Base-by-base conservation (phyloP, 2,797 vertebrate genomes). In the Dallia pectoralis region DNA sequence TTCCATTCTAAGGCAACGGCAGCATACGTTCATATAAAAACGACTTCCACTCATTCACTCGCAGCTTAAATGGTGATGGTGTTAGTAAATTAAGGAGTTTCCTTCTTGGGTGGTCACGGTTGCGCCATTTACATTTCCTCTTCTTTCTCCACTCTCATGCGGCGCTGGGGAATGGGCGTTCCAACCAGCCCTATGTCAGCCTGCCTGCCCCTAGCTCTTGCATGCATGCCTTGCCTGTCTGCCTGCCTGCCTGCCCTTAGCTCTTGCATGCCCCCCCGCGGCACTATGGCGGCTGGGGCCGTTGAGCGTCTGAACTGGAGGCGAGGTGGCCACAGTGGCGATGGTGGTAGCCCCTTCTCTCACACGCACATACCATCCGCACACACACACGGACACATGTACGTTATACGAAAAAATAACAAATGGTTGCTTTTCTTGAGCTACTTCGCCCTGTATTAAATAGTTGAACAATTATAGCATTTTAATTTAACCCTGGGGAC, bases 391-490 rank as follows among this genome's bases (percentile, higher is more conserved):
- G 66, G 53, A 66, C 65, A 65, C 68, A 61, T 48, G 29, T 30
- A 27, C 2, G 69, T 15, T n/a, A n/a, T n/a, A n/a, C 67, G 9
- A 59, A n/a, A 27, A 11, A 12, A 82, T 85, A 84, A 79, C 76
- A 83, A 86, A 73, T 87, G 89, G 90, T 90, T 90, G 88, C 88
- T 88, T 89, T 86, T 80, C 84, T 85, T 89, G 88, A 90, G 87
- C 90, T 86, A 86, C 18, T 59, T 59, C 22, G 22, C 29, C 15
- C 18, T 63, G 11, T 44, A 14, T 44, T 63, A 14, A 63, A 32
- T 12, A 59, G 22, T 25, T 59, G 11, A 12, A 59, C 16, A 15
- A 27, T 32, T 16, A 27, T 30, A 27, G 15, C 15, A 12, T 15
- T 6, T 27, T 14, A 27, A 30, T 27, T 27, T 18, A 62, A 18